Evolutionary conservation across 1,140 invertebrate species (phyloP), one percentile per base, ranked within the genome.

Genomic region (Calephelis virginiensis): DNA sequence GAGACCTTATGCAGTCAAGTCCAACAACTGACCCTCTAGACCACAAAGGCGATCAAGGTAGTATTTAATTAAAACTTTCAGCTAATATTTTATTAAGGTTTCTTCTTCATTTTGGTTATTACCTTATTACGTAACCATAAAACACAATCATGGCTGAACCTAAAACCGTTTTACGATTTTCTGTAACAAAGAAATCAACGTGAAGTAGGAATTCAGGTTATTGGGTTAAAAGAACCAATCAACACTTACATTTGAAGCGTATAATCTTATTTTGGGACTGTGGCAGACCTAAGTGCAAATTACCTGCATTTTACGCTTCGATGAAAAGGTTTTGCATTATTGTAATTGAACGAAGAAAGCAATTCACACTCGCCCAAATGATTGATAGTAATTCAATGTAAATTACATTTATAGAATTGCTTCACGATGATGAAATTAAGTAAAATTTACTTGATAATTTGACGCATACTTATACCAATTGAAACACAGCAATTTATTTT

Each of bases 271-370:
- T 64, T 45, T 49, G 63, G 49, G 49, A 40, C 63, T 56, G 63
- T 43, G 63, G 63, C 63, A 13, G 37, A 28, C 37, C 12, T 38
- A 40, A 40, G 28, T 53, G 40, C 48, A 50, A 53, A 53, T 64
- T 53, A 64, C 38, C 49, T 64, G 47, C 63, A 64, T 64, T 64
- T 64, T 37, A 50, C 63, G 48, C 63, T 64, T 38, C 63, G 11
- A 53, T 17, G 53, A 59, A 59, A 59, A 59, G 53, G 48, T 63
- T 63, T 38, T 63, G 46, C 46, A 49, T 63, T 47, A 37, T 12
- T 49, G 8, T 49, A 63, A 63, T 63, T 63, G 45, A 63, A 47
- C 17, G 61, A 47, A 28, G 45, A 63, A 63, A 12, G 40, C 17
- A 59, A 59, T 59, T 59, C 28, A 59, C 53, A 38, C 53, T 59